These are phyloP conservation scores for Scopus umbretta DNA, from an alignment of 2,113 vertebrate species.

Conservation along the genomic window DNA sequence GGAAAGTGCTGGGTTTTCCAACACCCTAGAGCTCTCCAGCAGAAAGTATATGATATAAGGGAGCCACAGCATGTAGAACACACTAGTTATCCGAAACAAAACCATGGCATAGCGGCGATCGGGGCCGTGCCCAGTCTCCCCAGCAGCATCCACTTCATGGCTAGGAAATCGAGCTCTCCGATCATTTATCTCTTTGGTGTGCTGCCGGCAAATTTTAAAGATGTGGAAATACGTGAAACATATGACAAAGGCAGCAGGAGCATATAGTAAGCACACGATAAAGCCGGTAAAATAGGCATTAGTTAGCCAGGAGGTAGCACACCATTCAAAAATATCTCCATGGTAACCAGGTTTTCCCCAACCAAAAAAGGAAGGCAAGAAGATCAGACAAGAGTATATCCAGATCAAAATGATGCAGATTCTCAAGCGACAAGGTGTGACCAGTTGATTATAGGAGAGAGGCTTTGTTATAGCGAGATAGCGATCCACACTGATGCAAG, in stretches of 20 bases:
- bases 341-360: slow-evolving; percentile 99
- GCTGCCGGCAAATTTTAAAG: slow-evolving; percentile 97
- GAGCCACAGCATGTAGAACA: slow-evolving; percentile 98
- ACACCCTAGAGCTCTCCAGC: slow-evolving; percentile 91
- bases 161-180: slow-evolving; percentile 92
- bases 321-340: slow-evolving; percentile 98
- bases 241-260: slow-evolving; percentile 92
- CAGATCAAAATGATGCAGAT: slow-evolving; percentile 93
- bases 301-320: slow-evolving; percentile 94
- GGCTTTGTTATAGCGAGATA: slow-evolving; percentile 97
- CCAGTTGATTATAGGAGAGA: slow-evolving; percentile 96
- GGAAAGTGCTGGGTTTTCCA: slow-evolving; percentile 89
- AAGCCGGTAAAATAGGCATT: slow-evolving; percentile 96
- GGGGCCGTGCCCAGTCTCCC: slow-evolving; percentile 85
- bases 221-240: slow-evolving; percentile 99
- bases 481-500: slow-evolving; percentile 96
- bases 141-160: slow-evolving; percentile 86
- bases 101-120: slow-evolving; percentile 96
- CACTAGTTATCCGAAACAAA: slow-evolving; percentile 95
- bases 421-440: slow-evolving; percentile 93
- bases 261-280: slow-evolving; percentile 94
- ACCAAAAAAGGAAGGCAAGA: slow-evolving; percentile 95
- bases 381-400: slow-evolving; percentile 93
- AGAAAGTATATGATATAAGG: slow-evolving; percentile 98
- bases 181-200: slow-evolving; percentile 96